A percentile compares a stretch with the other conserved stretches of the same genome.
phyloP scores from a whole-genome alignment of 2,113 vertebrate genomes.

The Marmota flaviventris region DNA sequence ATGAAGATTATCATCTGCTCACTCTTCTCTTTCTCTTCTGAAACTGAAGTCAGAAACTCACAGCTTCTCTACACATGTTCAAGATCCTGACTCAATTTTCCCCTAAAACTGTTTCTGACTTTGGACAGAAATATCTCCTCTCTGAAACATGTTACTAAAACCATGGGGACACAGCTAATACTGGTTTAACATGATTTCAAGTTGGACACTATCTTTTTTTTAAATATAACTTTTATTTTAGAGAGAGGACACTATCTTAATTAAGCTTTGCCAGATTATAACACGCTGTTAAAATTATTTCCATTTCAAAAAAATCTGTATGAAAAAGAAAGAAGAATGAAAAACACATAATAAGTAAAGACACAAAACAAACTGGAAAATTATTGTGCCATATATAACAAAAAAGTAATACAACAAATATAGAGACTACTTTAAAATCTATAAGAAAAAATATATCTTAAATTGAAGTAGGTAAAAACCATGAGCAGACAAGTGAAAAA shows the following conservation, averaged over 20 bases:
- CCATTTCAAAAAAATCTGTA: neutral
- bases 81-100: neutral
- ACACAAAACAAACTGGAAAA: neutral
- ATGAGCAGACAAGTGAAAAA: neutral
- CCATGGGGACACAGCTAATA: neutral
- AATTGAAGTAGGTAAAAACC: neutral
- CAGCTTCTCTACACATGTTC: neutral
- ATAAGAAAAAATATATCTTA: neutral
- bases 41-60: neutral
- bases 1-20: neutral
- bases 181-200: neutral
- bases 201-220: neutral
- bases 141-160: neutral
- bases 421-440: slow-evolving; percentile 39
- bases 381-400: neutral
- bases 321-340: neutral
- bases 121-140: neutral
- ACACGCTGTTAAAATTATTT: neutral
- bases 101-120: neutral
- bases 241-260: neutral
- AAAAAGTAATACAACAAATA: slow-evolving; percentile 9
- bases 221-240: too few relatives aligned
- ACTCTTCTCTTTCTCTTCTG: neutral
- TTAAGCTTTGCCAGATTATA: neutral
- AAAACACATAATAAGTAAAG: neutral